These are phyloP conservation scores for Taphrorychus bicolor DNA, from an alignment of 2,888 invertebrate genomes.

Conservation along the genomic window DNA sequence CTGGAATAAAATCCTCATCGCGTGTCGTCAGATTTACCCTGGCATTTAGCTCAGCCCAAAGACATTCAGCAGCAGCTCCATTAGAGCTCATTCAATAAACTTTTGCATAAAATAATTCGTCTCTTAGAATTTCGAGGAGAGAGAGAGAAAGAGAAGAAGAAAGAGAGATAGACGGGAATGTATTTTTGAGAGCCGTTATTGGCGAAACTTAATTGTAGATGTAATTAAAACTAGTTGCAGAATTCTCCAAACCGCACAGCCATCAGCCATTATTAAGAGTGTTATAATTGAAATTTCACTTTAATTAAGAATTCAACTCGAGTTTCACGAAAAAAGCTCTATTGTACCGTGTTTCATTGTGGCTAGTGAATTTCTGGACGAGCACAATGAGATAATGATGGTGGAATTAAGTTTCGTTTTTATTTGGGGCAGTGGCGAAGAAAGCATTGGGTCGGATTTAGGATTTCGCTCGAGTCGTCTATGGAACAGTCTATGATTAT, in stretches of 20 bases:
- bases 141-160: not conserved
- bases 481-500: too few species aligned
- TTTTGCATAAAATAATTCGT: not conserved
- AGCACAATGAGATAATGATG: not conserved
- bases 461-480: too few species aligned
- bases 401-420: not conserved
- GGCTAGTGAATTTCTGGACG: not conserved
- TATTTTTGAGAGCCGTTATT: constrained; percentile 12
- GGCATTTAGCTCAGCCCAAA: not conserved
- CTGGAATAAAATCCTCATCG: not conserved
- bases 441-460: too few species aligned
- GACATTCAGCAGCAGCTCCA: not conserved
- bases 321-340: not conserved
- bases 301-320: constrained; percentile 23
- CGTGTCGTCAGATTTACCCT: not conserved
- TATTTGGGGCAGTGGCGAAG: too few species aligned
- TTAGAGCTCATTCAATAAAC: not conserved
- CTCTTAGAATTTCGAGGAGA: not conserved
- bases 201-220: constrained; percentile 29
- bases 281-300: constrained; percentile 26
- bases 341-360: not conserved
- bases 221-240: constrained; percentile 32
- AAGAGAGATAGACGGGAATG: too few species aligned
- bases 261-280: constrained; percentile 22
- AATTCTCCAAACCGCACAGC: constrained; percentile 14